Evolutionary conservation across 2,888 invertebrate species (phyloP).

Genomic region (Archips crataeganus): DNA sequence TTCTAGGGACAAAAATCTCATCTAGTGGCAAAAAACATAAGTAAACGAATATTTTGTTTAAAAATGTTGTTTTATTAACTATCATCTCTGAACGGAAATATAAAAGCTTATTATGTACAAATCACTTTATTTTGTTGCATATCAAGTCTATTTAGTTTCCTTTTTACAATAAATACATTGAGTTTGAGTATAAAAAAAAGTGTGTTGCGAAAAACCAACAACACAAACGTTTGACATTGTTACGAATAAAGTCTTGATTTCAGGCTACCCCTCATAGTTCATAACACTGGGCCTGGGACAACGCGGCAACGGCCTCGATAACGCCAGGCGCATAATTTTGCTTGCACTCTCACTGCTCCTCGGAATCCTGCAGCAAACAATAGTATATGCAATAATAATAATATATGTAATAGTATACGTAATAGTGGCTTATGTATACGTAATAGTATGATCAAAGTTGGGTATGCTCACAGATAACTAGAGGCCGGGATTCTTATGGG

Average conservation of each 20-base stretch:
- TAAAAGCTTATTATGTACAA: slow-evolving; percentile 71
- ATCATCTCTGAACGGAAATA: slow-evolving; percentile 40
- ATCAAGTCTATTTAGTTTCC: slow-evolving; percentile 79
- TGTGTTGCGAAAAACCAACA: slow-evolving; percentile 75
- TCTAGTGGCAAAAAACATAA: slow-evolving; percentile 64
- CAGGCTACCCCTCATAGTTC: slow-evolving; percentile 67
- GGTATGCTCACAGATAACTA: too few relatives aligned
- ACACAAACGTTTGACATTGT: slow-evolving; percentile 73
- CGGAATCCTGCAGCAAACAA: slow-evolving; percentile 63
- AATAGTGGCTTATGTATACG: too few relatives aligned
- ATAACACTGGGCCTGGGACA: slow-evolving; percentile 69
- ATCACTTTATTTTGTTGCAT: slow-evolving; percentile 83
- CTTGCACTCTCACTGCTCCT: slow-evolving; percentile 71
- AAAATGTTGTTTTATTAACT: slow-evolving; percentile 53
- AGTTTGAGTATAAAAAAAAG: slow-evolving; percentile 81
- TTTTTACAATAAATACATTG: slow-evolving; percentile 83
- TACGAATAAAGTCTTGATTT: slow-evolving; percentile 70
- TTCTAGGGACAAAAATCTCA: slow-evolving; percentile 66
- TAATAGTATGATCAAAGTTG: too few relatives aligned
- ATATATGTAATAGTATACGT: too few relatives aligned
- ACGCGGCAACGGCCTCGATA: slow-evolving; percentile 59
- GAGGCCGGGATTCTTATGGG: too few relatives aligned
- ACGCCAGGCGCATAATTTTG: slow-evolving; percentile 70
- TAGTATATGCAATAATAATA: too few relatives aligned
- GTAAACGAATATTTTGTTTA: slow-evolving; percentile 53